phyloP scores from a whole-genome alignment of 92 coral and sea anemone species.

The Siderastrea siderea region DNA sequence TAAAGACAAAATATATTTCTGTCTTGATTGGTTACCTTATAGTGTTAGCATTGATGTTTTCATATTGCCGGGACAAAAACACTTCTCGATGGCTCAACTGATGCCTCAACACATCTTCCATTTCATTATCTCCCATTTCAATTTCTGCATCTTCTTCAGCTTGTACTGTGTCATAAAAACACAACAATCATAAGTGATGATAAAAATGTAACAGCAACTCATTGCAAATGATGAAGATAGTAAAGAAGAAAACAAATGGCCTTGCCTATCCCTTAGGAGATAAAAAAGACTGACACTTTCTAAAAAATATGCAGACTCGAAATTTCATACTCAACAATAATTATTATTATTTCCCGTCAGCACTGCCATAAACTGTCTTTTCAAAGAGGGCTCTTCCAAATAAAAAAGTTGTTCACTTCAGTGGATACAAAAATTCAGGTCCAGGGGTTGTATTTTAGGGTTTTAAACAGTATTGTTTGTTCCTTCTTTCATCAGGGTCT shows the following conservation, averaged over 20 bases:
- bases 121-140: constrained; percentile 97
- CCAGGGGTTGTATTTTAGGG: no score
- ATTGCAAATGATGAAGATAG: background rate
- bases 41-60: constrained; percentile 98
- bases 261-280: background rate
- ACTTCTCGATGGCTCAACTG: constrained; percentile 98
- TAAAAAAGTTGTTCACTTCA: no score
- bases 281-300: background rate
- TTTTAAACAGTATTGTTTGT: no score
- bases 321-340: no score
- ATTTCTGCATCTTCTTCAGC: constrained; percentile 99
- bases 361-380: no score
- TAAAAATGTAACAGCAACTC: background rate
- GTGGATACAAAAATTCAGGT: no score
- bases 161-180: constrained; percentile 52
- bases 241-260: background rate
- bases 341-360: no score
- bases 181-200: background rate
- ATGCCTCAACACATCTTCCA: constrained; percentile 93
- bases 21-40: constrained; percentile 78
- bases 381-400: no score
- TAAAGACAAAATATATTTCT: background rate
- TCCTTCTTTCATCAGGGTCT: no score
- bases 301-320: no score
- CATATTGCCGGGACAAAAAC: constrained; percentile 97